Evolutionary conservation across 2,113 vertebrate species (phyloP).

Genomic region (Hyperoodon ampullatus): DNA sequence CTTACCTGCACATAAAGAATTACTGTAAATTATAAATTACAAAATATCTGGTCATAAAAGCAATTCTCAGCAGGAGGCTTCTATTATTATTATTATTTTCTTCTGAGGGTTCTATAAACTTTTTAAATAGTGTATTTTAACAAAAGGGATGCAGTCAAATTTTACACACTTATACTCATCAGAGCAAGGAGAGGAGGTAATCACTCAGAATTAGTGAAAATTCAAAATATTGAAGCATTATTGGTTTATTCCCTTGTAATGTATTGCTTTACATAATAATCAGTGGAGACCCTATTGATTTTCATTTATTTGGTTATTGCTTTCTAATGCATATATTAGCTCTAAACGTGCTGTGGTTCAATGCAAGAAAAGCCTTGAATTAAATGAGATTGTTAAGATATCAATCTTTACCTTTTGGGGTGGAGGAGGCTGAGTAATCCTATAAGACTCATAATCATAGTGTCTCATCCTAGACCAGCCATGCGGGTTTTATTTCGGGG

Average conservation of each 20-base stretch:
- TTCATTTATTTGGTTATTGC: neutral
- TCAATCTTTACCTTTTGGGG: neutral
- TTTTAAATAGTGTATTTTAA: neutral
- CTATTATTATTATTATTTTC: neutral
- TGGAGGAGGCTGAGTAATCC: neutral
- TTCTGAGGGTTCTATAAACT: neutral
- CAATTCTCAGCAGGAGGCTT: neutral
- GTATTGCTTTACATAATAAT: neutral
- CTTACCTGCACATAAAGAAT: neutral
- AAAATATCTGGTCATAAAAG: neutral
- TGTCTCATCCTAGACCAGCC: neutral
- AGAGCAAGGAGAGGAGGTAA: neutral
- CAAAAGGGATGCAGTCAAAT: neutral
- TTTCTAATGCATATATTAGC: neutral
- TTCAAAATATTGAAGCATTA: neutral
- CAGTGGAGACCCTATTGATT: neutral
- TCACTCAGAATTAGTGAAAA: neutral
- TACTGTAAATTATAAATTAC: neutral
- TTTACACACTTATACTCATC: neutral
- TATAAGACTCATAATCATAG: neutral
- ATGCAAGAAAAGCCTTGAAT: conserved; percentile 34
- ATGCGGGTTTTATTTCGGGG: neutral
- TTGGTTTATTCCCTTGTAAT: conserved; percentile 4
- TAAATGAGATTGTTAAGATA: neutral
- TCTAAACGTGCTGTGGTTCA: neutral